Evolutionary conservation across 2,888 invertebrate species (phyloP).

Genomic region (Ceraclea dissimilis): DNA sequence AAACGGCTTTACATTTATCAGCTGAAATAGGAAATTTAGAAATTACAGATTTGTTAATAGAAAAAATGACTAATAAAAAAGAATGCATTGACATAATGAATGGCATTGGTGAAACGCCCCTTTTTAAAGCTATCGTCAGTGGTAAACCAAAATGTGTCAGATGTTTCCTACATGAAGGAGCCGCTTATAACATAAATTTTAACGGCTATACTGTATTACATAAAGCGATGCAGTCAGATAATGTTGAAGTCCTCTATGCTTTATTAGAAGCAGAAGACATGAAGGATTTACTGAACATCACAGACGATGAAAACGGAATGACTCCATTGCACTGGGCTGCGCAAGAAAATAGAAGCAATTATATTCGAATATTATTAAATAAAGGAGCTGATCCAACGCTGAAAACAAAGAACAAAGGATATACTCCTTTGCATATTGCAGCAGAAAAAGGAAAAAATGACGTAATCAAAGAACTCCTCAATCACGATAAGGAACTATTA

Average conservation of each 20-base stretch:
- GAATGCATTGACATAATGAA: slow-evolving; percentile 44
- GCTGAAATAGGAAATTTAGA: slow-evolving; percentile 44
- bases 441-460: slow-evolving; percentile 38
- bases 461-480: slow-evolving; percentile 30
- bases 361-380: slow-evolving; percentile 40
- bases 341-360: slow-evolving; percentile 41
- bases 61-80: slow-evolving; percentile 42
- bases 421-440: slow-evolving; percentile 45
- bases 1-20: slow-evolving; percentile 50
- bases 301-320: slow-evolving; percentile 34
- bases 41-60: slow-evolving; percentile 46
- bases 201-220: slow-evolving; percentile 42
- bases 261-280: slow-evolving; percentile 12
- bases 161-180: slow-evolving; percentile 42
- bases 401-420: slow-evolving; percentile 35
- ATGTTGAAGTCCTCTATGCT: slow-evolving; percentile 5
- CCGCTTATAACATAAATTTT: slow-evolving; percentile 38
- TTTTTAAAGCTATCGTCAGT: slow-evolving; percentile 41
- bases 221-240: slow-evolving; percentile 13
- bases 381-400: slow-evolving; percentile 44
- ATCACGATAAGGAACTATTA: slow-evolving; percentile 2
- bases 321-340: slow-evolving; percentile 52
- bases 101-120: slow-evolving; percentile 43
- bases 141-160: slow-evolving; percentile 39
- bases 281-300: slow-evolving; percentile 3